Evolutionary conservation across 1,140 invertebrate genomes (phyloP).

Genomic region (Akabosia matsudoensis): DNA sequence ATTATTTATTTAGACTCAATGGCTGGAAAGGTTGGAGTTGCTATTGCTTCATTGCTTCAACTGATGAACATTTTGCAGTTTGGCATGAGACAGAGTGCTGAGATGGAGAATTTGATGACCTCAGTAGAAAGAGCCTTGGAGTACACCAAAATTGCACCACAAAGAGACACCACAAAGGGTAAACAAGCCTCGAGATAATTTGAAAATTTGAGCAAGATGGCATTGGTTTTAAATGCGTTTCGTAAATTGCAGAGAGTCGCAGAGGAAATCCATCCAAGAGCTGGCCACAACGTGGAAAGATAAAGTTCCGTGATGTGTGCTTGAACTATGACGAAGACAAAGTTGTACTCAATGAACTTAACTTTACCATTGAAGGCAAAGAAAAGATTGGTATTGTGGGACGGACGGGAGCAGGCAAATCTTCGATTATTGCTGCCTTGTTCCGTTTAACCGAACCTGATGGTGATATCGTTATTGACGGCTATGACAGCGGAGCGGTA

Average conservation of each 20-base stretch:
- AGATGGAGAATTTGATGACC: conserved; percentile 81
- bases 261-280: conserved; percentile 47
- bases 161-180: conserved; percentile 38
- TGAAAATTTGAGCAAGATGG: not conserved
- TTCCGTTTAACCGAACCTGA: conserved; percentile 59
- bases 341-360: conserved; percentile 63
- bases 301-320: conserved; percentile 64
- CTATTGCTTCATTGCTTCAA: conserved; percentile 29
- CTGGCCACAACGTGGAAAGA: conserved; percentile 54
- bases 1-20: conserved; percentile 55
- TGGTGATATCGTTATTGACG: conserved; percentile 50
- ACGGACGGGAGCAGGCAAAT: conserved; percentile 56
- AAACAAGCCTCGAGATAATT: conserved; percentile 36
- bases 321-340: conserved; percentile 64
- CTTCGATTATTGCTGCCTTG: conserved; percentile 51
- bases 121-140: conserved; percentile 78
- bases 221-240: not conserved
- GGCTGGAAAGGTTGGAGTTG: conserved; percentile 56
- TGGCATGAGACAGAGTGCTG: conserved; percentile 79
- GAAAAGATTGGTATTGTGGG: conserved; percentile 76
- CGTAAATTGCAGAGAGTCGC: conserved; percentile 13
- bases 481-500: conserved; percentile 50
- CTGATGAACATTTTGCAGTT: conserved; percentile 62
- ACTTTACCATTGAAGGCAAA: conserved; percentile 52
- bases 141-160: conserved; percentile 62